These are phyloP conservation scores for Idaea dimidiata DNA, from an alignment of 2,888 invertebrate genomes.

Conservation along the genomic window DNA sequence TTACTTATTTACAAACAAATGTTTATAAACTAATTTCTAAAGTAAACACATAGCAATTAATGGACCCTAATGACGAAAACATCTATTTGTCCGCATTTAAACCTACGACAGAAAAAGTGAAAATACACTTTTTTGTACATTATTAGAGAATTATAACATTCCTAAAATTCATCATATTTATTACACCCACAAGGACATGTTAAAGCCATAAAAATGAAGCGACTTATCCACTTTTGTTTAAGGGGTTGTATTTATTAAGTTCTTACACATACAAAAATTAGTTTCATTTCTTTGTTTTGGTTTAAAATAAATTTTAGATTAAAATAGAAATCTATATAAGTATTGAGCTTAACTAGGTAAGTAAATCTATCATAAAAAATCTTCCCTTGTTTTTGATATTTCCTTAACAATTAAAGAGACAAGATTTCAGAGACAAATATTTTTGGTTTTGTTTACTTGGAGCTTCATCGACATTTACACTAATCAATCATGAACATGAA, in stretches of 20 bases:
- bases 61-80: neutral
- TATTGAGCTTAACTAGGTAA: constrained; percentile 13
- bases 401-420: constrained; percentile 3
- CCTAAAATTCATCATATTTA: neutral
- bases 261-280: neutral
- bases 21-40: neutral
- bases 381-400: constrained; percentile 9
- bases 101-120: neutral
- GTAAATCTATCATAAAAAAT: constrained; percentile 1
- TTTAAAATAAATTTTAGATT: constrained; percentile 16
- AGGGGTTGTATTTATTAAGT: neutral
- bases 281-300: constrained; percentile 12
- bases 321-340: constrained; percentile 18
- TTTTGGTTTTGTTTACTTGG: constrained; percentile 5
- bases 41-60: neutral
- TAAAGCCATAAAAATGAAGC: neutral
- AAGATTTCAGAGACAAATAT: constrained; percentile 1
- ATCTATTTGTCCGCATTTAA: neutral
- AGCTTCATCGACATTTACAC: constrained; percentile 3
- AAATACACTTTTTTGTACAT: neutral
- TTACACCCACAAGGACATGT: neutral
- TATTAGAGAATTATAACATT: neutral
- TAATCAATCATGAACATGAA: no score
- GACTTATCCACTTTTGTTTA: neutral
- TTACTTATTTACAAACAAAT: neutral